Percentiles rank a stretch among this genome's conserved stretches.
These are phyloP conservation scores for Torymus aiolomorphi DNA, from an alignment of 2,888 invertebrate genomes.

Conservation along the genomic window DNA sequence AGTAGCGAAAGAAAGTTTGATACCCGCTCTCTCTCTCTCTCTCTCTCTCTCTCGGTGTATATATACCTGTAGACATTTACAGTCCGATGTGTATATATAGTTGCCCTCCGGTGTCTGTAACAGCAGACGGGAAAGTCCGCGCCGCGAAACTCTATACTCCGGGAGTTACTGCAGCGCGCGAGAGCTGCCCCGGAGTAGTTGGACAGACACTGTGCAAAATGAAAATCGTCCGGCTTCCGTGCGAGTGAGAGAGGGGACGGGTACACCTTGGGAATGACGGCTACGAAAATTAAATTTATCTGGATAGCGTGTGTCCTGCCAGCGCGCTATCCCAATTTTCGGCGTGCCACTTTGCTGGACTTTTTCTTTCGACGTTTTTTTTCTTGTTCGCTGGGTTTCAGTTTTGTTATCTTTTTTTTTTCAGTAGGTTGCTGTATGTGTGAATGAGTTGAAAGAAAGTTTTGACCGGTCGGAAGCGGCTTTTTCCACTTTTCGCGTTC, in stretches of 20 bases:
- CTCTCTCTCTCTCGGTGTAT: too few relatives aligned
- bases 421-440: too few relatives aligned
- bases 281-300: constrained; percentile 48
- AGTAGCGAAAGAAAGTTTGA: constrained; percentile 51
- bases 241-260: too few relatives aligned
- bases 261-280: constrained; percentile 52
- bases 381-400: not conserved
- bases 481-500: too few relatives aligned
- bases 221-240: constrained; percentile 41
- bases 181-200: not conserved
- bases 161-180: not conserved
- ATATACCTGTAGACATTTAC: not conserved
- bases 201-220: constrained; percentile 17
- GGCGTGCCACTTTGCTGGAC: not conserved
- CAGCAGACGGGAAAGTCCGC: constrained; percentile 26
- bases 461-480: too few relatives aligned
- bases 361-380: not conserved
- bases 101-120: constrained; percentile 37
- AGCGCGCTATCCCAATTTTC: not conserved
- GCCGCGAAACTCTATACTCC: constrained; percentile 2
- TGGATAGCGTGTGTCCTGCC: not conserved
- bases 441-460: too few relatives aligned
- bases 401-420: too few relatives aligned
- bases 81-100: constrained; percentile 3
- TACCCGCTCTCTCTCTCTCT: not conserved